A percentile compares a stretch with the other conserved stretches of the same genome.
Evolutionary conservation across 2,797 vertebrate species (phyloP).

Genomic region (Sebastes umbrosus): DNA sequence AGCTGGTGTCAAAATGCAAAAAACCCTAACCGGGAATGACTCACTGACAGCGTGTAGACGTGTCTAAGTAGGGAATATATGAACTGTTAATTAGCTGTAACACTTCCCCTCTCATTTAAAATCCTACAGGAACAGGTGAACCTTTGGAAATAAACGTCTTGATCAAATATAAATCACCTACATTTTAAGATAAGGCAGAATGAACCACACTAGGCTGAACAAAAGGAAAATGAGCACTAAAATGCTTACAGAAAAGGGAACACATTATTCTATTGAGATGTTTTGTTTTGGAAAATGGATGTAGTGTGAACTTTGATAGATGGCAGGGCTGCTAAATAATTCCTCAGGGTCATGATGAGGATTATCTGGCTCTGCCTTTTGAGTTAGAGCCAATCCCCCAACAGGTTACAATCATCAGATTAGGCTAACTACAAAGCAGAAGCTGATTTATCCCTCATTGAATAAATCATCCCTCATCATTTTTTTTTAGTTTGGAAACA

Average conservation of each 20-base stretch:
- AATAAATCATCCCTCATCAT: background rate
- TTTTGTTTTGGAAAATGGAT: background rate
- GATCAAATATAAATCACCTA: slow-evolving; percentile 5
- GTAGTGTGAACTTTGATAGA: slow-evolving; percentile 25
- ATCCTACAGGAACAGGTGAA: background rate
- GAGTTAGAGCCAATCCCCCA: slow-evolving; percentile 29
- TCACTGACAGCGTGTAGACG: slow-evolving; percentile 37
- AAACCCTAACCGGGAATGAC: slow-evolving; percentile 34
- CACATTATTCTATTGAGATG: background rate
- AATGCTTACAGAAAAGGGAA: background rate
- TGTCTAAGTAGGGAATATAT: slow-evolving; percentile 26
- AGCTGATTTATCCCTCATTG: background rate
- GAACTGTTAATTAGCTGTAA: slow-evolving; percentile 59
- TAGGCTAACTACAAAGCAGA: background rate
- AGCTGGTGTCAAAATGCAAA: slow-evolving; percentile 52
- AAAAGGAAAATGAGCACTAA: background rate
- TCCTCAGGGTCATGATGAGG: slow-evolving; percentile 39
- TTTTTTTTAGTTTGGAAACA: background rate
- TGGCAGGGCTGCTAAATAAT: slow-evolving; percentile 50
- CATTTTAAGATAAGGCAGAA: slow-evolving; percentile 8
- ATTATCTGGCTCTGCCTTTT: slow-evolving; percentile 47
- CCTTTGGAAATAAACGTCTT: slow-evolving; percentile 13
- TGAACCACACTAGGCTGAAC: background rate
- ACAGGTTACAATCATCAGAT: slow-evolving; percentile 19
- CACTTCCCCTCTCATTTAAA: slow-evolving; percentile 16